Percentiles rank a stretch among this genome's conserved stretches.
phyloP scores from a whole-genome alignment of 2,113 vertebrate genomes.

The Eclectus roratus region DNA sequence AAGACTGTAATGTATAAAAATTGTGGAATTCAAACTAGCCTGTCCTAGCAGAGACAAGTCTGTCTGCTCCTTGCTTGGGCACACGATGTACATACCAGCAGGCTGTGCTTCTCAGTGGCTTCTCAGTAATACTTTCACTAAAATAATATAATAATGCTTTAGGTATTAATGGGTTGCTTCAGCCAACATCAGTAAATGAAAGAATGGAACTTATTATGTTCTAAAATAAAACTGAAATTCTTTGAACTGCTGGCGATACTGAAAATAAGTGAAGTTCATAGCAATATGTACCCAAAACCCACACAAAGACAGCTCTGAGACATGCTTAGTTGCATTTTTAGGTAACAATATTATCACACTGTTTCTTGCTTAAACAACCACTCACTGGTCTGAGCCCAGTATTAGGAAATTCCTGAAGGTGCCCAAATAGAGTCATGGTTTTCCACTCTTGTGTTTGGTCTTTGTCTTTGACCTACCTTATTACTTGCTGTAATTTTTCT shows the following conservation, averaged over 20 bases:
- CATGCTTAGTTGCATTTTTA: accelerated
- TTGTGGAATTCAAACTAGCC: background rate
- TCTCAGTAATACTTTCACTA: background rate
- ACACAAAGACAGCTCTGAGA: background rate
- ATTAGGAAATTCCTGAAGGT: background rate
- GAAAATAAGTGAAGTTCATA: background rate
- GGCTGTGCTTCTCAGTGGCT: background rate
- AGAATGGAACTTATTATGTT: background rate
- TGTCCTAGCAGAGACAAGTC: background rate
- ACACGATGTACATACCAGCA: background rate
- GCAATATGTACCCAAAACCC: background rate
- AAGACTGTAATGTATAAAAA: background rate
- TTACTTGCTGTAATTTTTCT: background rate
- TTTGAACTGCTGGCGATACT: background rate
- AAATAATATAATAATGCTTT: background rate
- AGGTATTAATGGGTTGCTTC: background rate
- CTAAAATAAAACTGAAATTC: conserved; percentile 13
- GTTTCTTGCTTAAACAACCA: background rate
- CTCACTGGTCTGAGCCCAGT: background rate
- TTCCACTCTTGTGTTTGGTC: background rate
- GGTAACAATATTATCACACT: background rate
- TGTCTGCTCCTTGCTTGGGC: background rate
- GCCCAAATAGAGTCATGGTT: background rate
- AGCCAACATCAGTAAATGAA: conserved; percentile 8
- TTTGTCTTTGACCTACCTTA: background rate